Evolutionary conservation across 2,888 invertebrate genomes (phyloP), one percentile per base, ranked within the genome.

Genomic region (Cepaea hortensis): DNA sequence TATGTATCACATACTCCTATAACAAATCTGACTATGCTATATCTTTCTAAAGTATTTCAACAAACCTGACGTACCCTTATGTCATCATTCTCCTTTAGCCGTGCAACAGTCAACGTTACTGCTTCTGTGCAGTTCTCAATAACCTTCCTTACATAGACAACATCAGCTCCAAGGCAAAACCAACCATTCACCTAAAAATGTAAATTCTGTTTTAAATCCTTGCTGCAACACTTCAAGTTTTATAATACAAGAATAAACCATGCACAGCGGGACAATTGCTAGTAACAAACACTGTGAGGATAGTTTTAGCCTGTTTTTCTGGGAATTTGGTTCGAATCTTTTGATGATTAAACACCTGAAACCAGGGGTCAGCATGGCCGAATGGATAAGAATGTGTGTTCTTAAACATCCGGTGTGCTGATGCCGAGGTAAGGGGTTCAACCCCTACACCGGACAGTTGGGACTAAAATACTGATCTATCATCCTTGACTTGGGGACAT

Each of bases 141-240:
- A 61, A 87, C 15, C 3, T 62, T 80, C 62, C 82, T 77, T 6
- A 87, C 15, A 80, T 80, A 80, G n/a, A 61, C 46, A 48, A 76
- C 81, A 72, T 88, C 88, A n/a, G 86, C 85, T 46, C 75, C 83
- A 68, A 89, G 83, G 48, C 87, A 89, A 55, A 88, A 86, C 84
- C 85, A 82, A n/a, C 89, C 89, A 83, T 89, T 89, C 15, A 89
- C 80, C 89, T 89, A 80, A 2, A 81, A 55, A 55, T 13, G 9
- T 55, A 68, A n/a, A 77, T 48, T 5, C 7, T 75, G 48, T 48
- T 48, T 20, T 20, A 23, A 5, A 23, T 13, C 6, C n/a, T 73
- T 70, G 20, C 15, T 20, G 70, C 13, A 13, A 62, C 2, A 13
- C 62, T 13, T 62, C 62, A 62, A 62, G 18, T 35, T 35, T 35